Conservation (phyloP, 2,113 vertebrate species). For the Amphilophus citrinellus region DNA sequence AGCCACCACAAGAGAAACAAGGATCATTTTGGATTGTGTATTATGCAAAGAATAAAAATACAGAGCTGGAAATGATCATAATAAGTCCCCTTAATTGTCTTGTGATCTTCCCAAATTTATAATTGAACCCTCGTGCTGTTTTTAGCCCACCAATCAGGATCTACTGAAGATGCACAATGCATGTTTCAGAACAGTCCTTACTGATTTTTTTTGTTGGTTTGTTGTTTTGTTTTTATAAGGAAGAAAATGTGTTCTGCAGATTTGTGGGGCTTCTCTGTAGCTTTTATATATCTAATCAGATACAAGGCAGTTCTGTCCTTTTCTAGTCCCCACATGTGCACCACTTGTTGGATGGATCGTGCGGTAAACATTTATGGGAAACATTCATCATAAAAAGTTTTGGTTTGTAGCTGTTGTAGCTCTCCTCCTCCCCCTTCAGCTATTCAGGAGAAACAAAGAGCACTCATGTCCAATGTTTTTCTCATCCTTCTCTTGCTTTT, state of each 20-base stretch:
- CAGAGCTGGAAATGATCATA: not conserved
- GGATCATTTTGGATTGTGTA: not conserved
- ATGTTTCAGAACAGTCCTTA: not conserved
- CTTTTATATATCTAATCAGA: not conserved
- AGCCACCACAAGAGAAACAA: not conserved
- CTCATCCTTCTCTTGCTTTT: slow-evolving; percentile 10
- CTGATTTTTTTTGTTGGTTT: too few relatives aligned
- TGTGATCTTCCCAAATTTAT: not conserved
- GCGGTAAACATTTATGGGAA: not conserved
- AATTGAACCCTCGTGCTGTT: not conserved
- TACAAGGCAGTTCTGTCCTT: not conserved
- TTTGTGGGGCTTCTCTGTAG: not conserved
- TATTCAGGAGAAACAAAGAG: slow-evolving; percentile 4
- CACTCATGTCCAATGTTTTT: not conserved
- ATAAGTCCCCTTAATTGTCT: not conserved
- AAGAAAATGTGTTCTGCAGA: not conserved
- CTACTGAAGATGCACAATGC: not conserved
- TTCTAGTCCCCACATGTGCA: not conserved
- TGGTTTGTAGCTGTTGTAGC: not conserved
- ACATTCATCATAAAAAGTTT: not conserved
- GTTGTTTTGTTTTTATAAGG: not conserved
- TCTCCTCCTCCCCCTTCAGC: not conserved
- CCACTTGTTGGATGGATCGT: not conserved
- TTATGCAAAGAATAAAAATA: not conserved
- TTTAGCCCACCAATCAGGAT: not conserved